These are phyloP conservation scores for Meriones psammophilus DNA, from an alignment of 2,797 vertebrate species.

Conservation along the genomic window DNA sequence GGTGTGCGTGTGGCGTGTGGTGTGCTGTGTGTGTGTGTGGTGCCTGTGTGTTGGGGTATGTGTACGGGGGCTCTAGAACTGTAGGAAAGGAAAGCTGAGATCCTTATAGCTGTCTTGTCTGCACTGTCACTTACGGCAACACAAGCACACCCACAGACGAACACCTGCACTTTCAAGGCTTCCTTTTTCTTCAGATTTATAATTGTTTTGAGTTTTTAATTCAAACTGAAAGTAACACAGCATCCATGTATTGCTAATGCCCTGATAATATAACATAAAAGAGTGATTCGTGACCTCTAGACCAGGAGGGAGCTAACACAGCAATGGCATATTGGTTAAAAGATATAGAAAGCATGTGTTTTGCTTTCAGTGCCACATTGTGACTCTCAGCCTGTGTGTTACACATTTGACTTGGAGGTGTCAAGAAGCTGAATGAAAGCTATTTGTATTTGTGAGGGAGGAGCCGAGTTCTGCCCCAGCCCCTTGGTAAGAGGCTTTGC, in stretches of 20 bases:
- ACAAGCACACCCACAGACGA: neutral
- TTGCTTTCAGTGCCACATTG: neutral
- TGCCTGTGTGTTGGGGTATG: neutral
- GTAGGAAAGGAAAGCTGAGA: neutral
- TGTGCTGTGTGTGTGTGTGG: neutral
- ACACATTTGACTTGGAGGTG: neutral
- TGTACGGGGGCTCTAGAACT: neutral
- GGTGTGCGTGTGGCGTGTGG: neutral
- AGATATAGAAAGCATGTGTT: neutral
- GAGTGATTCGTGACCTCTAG: neutral
- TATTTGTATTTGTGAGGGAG: neutral
- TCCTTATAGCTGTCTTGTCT: neutral
- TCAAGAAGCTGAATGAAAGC: neutral
- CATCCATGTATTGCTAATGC: neutral
- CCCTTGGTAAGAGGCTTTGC: neutral
- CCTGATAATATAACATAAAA: conserved; percentile 4
- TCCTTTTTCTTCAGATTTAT: neutral
- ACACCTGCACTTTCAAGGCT: neutral
- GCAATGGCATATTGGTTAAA: neutral
- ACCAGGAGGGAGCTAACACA: neutral
- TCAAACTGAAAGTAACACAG: conserved; percentile 4
- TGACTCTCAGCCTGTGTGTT: neutral
- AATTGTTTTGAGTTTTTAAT: conserved; percentile 1
- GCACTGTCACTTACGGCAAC: neutral
- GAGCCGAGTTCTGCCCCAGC: neutral